Evolutionary conservation across 2,888 invertebrate species (phyloP).

Genomic region (Cyrtodaria siliqua): DNA sequence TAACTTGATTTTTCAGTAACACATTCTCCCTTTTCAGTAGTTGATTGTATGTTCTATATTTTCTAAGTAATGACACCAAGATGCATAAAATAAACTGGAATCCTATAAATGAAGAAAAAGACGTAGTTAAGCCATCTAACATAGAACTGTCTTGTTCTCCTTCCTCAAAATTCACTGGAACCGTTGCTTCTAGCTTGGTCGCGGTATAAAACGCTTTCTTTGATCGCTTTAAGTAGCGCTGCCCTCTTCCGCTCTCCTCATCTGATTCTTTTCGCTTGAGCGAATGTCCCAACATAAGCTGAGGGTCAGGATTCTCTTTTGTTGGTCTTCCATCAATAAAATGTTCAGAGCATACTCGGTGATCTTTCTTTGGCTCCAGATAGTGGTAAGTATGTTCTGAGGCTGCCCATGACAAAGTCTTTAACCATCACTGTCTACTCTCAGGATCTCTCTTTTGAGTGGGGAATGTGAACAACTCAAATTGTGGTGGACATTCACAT

Average conservation of each 20-base stretch:
- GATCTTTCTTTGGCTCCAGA: conserved; percentile 6
- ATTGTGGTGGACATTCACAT: conserved; percentile 12
- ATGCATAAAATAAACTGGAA: too few species aligned
- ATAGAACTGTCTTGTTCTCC: too few species aligned
- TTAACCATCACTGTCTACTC: conserved; percentile 14
- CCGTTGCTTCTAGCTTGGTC: too few species aligned
- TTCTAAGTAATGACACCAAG: too few species aligned
- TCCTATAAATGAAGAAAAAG: too few species aligned
- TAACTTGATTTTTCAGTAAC: too few species aligned
- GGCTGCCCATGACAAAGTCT: conserved; percentile 2
- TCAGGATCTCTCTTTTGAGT: conserved; percentile 13
- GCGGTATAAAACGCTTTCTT: neutral
- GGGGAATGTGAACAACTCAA: conserved; percentile 21
- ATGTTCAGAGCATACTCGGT: conserved; percentile 18
- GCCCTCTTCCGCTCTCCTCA: neutral
- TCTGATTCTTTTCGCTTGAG: neutral
- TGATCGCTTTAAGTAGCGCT: neutral
- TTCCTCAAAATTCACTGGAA: too few species aligned
- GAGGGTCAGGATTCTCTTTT: conserved; percentile 5
- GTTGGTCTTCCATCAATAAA: conserved; percentile 19
- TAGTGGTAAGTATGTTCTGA: neutral
- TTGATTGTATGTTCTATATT: too few species aligned
- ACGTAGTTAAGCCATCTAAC: too few species aligned
- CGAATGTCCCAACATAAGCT: neutral
- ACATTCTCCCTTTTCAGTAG: too few species aligned